Conservation (phyloP, 2,797 vertebrate genomes). For the Melanotaenia trifasciata region DNA sequence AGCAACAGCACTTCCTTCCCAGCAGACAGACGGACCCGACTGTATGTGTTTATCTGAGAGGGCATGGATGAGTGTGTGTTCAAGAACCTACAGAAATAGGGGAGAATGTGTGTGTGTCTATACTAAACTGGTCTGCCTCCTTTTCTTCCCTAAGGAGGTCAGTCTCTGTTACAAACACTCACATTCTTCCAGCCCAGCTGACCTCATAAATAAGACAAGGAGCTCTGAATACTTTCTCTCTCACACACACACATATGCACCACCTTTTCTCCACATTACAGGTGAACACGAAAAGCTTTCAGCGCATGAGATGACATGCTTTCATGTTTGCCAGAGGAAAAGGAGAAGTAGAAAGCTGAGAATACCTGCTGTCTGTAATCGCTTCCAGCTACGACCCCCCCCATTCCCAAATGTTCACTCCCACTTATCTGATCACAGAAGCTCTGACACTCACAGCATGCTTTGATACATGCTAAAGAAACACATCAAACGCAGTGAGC, state of each 20-base stretch:
- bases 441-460: constrained; percentile 30
- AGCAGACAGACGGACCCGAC: constrained; percentile 68
- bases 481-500: neutral
- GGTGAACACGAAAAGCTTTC: constrained; percentile 69
- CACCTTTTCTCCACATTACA: constrained; percentile 52
- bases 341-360: constrained; percentile 62
- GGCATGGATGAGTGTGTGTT: constrained; percentile 36
- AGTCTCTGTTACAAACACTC: constrained; percentile 69
- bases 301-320: constrained; percentile 75
- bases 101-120: constrained; percentile 24
- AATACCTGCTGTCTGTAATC: constrained; percentile 46
- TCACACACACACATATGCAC: constrained; percentile 21
- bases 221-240: constrained; percentile 15
- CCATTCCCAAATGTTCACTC: constrained; percentile 12
- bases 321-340: constrained; percentile 64
- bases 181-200: constrained; percentile 77
- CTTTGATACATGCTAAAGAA: constrained; percentile 32
- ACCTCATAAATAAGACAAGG: constrained; percentile 80
- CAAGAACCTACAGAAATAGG: constrained; percentile 3
- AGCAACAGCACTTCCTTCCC: constrained; percentile 74
- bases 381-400: constrained; percentile 2
- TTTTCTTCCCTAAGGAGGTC: constrained; percentile 72
- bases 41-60: constrained; percentile 69
- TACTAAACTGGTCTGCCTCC: constrained; percentile 32
- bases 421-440: constrained; percentile 54